A percentile compares a stretch with the other conserved stretches of the same genome.
Evolutionary conservation across 2,113 vertebrate species (phyloP).

Genomic region (Sceloporus tristichus): DNA sequence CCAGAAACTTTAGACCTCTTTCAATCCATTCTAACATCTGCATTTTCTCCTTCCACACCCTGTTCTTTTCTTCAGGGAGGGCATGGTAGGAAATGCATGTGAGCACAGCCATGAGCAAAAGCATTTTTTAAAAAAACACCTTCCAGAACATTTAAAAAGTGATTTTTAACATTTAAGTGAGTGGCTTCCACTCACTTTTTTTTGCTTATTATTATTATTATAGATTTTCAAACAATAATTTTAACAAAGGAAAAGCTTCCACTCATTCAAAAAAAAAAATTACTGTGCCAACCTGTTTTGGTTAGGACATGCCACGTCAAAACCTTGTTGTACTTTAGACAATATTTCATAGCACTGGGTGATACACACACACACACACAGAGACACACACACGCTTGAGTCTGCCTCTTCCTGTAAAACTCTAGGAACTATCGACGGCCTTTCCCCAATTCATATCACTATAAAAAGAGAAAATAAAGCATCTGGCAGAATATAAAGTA

Average conservation of each 20-base stretch:
- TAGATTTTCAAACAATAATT: no score
- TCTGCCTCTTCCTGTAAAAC: neutral
- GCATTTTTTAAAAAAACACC: neutral
- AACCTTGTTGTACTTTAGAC: no score
- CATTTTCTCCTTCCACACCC: constrained; percentile 21
- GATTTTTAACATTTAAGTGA: no score
- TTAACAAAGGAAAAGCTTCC: no score
- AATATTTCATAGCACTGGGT: no score
- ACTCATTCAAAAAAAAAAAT: neutral
- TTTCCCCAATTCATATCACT: neutral
- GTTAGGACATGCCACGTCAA: no score
- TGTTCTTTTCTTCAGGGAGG: neutral
- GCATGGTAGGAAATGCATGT: neutral
- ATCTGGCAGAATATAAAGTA: neutral
- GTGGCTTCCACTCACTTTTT: no score
- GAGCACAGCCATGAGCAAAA: neutral
- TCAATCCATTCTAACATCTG: constrained; percentile 44
- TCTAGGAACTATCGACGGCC: neutral
- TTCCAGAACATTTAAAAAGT: neutral
- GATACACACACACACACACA: neutral
- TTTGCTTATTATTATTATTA: no score
- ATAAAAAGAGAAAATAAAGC: neutral
- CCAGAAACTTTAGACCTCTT: constrained; percentile 42
- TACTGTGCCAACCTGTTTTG: neutral
- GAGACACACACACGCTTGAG: neutral